Evolutionary conservation across 2,888 invertebrate genomes (phyloP).

Genomic region (Tipula vernalis): DNA sequence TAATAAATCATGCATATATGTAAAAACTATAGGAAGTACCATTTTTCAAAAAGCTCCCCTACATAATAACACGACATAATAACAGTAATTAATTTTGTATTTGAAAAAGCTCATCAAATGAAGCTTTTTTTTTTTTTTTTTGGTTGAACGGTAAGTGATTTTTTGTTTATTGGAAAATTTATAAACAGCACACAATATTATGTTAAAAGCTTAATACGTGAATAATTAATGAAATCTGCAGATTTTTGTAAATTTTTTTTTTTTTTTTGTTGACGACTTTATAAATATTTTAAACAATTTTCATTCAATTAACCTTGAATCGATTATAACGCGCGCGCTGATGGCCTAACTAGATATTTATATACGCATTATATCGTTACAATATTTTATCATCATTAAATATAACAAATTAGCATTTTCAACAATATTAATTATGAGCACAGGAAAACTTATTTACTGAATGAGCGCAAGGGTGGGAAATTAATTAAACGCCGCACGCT

Average conservation of each 20-base stretch:
- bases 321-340: background rate
- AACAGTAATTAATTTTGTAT: background rate
- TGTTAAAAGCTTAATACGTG: background rate
- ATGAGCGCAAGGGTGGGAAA: background rate
- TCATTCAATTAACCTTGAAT: background rate
- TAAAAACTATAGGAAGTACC: background rate
- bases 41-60: background rate
- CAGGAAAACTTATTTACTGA: background rate
- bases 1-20: background rate
- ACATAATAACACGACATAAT: background rate
- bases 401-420: background rate
- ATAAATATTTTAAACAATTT: background rate
- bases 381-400: background rate
- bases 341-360: background rate
- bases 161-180: background rate
- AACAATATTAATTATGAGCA: background rate
- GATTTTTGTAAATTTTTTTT: background rate
- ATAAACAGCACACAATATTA: background rate
- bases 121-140: background rate
- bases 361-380: background rate
- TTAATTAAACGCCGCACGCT: background rate
- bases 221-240: background rate
- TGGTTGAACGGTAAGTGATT: background rate
- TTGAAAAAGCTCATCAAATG: background rate
- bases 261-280: background rate